Evolutionary conservation across 2,888 invertebrate species (phyloP).

Genomic region (Drosophila barbarae): DNA sequence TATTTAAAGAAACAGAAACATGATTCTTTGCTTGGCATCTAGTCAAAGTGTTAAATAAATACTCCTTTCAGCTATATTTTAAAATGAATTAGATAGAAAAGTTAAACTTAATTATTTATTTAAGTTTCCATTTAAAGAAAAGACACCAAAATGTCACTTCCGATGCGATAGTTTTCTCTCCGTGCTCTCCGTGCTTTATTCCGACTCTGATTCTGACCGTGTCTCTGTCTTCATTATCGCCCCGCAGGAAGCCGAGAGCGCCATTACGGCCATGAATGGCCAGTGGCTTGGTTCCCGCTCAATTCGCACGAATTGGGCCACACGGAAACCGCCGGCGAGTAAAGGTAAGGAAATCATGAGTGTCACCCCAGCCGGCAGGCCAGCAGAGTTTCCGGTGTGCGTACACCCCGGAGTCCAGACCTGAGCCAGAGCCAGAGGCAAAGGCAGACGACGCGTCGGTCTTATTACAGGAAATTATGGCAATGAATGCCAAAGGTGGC

Average conservation of each 20-base stretch:
- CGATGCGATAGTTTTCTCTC: conserved; percentile 10
- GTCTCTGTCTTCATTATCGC: conserved; percentile 49
- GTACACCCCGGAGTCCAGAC: conserved; percentile 34
- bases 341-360: conserved; percentile 85
- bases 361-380: conserved; percentile 55
- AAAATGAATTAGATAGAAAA: accelerated
- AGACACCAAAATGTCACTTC: neutral
- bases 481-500: conserved; percentile 72
- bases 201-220: conserved; percentile 9
- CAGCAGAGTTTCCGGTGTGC: conserved; percentile 40
- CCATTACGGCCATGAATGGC: conserved; percentile 99
- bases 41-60: neutral
- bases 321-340: conserved; percentile 96
- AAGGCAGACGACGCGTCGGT: conserved; percentile 52
- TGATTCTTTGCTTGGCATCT: neutral
- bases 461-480: conserved; percentile 74
- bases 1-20: neutral
- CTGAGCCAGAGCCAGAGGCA: neutral
- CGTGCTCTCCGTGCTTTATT: neutral
- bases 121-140: no score
- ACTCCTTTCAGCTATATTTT: neutral
- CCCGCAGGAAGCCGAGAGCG: conserved; percentile 96
- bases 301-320: conserved; percentile 99
- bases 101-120: no score
- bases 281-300: conserved; percentile 99